These are phyloP conservation scores for Drepana falcataria DNA, from an alignment of 2,888 invertebrate species.

Conservation along the genomic window DNA sequence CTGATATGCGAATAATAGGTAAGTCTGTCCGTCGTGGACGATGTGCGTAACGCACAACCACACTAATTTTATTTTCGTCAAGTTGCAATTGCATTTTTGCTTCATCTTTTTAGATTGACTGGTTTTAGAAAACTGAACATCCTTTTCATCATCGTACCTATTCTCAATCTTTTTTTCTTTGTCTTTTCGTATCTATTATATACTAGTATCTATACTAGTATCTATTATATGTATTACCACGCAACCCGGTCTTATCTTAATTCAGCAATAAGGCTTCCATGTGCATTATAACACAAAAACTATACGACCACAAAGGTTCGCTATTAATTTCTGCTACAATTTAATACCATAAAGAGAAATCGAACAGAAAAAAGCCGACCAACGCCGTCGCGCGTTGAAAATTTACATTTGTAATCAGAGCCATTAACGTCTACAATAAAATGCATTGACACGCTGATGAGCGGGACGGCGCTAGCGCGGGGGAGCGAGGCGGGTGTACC, in stretches of 20 bases:
- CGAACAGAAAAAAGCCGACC: constrained; percentile 65
- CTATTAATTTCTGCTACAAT: constrained; percentile 63
- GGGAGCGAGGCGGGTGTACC: constrained; percentile 40
- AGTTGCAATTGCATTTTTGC: constrained; percentile 26
- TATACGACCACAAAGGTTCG: constrained; percentile 30
- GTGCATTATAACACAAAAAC: constrained; percentile 27
- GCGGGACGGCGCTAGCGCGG: constrained; percentile 50
- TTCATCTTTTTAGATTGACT: constrained; percentile 13
- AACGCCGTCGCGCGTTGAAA: constrained; percentile 72
- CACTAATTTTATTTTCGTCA: constrained; percentile 45
- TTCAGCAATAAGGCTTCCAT: constrained; percentile 23
- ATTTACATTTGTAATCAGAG: constrained; percentile 77
- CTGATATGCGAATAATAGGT: constrained; percentile 74
- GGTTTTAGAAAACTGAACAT: constrained; percentile 1
- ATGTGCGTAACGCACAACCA: constrained; percentile 32
- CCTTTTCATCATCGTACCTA: too few relatives aligned
- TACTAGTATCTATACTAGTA: too few relatives aligned
- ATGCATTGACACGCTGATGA: constrained; percentile 70
- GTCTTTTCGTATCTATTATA: too few relatives aligned
- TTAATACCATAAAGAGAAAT: constrained; percentile 69
- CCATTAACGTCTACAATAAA: constrained; percentile 77
- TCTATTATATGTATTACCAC: too few relatives aligned
- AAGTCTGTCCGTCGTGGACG: constrained; percentile 51
- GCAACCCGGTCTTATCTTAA: constrained; percentile 16
- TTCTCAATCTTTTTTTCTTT: too few relatives aligned